These are phyloP conservation scores for Puffinus mauretanicus DNA, from an alignment of 2,113 vertebrate genomes.

Conservation along the genomic window DNA sequence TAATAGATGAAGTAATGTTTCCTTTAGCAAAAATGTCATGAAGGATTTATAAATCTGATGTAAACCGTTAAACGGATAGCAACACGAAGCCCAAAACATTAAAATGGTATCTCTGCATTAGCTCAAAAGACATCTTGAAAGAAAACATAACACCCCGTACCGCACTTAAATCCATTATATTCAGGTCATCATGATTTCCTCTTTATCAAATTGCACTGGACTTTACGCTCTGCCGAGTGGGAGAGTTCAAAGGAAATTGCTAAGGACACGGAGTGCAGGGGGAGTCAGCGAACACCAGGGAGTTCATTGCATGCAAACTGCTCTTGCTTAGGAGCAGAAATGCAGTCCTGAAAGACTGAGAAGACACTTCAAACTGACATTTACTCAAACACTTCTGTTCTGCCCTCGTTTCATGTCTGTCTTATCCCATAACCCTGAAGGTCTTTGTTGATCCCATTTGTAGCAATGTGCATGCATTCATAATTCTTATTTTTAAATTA, in stretches of 20 bases:
- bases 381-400: background rate
- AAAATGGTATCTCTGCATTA: background rate
- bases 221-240: background rate
- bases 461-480: fast-evolving
- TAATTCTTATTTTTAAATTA: background rate
- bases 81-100: background rate
- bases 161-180: background rate
- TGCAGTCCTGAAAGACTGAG: background rate
- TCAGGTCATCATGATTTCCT: background rate
- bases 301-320: background rate
- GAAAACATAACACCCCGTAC: background rate
- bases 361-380: background rate
- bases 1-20: background rate
- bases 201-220: background rate
- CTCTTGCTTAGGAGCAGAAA: background rate
- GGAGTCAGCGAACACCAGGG: background rate
- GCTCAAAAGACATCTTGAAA: background rate
- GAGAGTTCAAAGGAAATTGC: background rate
- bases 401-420: background rate
- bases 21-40: background rate
- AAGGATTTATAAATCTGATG: background rate
- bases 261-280: background rate
- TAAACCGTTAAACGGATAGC: background rate
- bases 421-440: background rate
- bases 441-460: background rate